These are phyloP conservation scores for Orientallactaga bullata DNA, from an alignment of 2,113 vertebrate genomes.

Conservation along the genomic window DNA sequence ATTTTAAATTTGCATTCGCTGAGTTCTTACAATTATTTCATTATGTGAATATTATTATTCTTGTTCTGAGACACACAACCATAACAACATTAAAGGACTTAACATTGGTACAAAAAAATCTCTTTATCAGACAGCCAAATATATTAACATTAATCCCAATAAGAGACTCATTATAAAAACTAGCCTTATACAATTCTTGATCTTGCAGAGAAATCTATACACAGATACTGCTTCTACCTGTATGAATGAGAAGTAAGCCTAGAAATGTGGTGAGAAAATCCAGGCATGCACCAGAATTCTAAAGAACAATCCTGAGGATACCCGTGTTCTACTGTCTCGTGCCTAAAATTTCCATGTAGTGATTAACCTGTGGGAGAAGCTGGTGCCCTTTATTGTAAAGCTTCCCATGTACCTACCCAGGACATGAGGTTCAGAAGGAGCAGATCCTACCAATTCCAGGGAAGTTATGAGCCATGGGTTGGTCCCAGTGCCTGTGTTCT, in stretches of 20 bases:
- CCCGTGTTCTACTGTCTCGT: neutral
- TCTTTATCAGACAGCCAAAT: neutral
- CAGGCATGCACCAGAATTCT: neutral
- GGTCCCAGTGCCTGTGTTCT: neutral
- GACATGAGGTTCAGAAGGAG: neutral
- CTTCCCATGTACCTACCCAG: no score
- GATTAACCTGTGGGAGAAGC: neutral
- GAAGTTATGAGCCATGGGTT: neutral
- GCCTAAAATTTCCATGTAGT: neutral
- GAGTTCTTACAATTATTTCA: neutral
- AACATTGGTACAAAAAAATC: no score
- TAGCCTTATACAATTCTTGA: neutral
- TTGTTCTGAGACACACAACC: neutral
- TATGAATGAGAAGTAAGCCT: neutral
- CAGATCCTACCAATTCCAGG: no score
- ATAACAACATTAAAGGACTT: no score
- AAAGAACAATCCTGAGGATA: neutral
- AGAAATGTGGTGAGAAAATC: neutral
- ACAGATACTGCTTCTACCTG: neutral
- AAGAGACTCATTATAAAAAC: neutral
- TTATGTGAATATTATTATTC: neutral
- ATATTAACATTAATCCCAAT: neutral
- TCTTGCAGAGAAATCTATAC: neutral
- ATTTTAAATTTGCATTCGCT: neutral
- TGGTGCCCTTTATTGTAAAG: neutral